Base-by-base conservation (phyloP, 2,797 vertebrate species). In the Cuniculus paca region DNA sequence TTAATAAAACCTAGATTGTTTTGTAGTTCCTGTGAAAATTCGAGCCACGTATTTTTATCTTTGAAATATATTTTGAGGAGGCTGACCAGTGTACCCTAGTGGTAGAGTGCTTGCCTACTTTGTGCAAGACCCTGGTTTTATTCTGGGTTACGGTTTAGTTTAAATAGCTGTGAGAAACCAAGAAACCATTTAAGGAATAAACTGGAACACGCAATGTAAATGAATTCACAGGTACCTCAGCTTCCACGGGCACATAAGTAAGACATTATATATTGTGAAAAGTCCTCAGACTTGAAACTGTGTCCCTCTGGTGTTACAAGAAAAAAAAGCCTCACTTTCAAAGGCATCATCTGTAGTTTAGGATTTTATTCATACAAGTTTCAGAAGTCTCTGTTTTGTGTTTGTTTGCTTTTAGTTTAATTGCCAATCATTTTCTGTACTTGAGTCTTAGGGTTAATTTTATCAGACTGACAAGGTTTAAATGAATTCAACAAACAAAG, bases 1-100 rank as follows among this genome's bases (percentile, higher is more conserved):
- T 22, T 54, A 86, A 78, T 70, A 48, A 88, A 97, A 92, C 24
- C 52, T 86, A 84, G 70, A 80, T 87, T n/a, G 82, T 88, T 93
- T 65, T 90, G 74, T 61, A 14, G 79, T 80, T 83, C 16, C 70
- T 96, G 92, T 95, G 65, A 94, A 95, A 95, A 96, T 63, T 65
- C 63, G 91, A 88, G 68, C 79, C 48, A 63, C 22, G 31, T 54
- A 28, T 86, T 95, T 95, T 82, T 82, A 31, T 75, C 50, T 91
- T 93, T 24, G 75, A 39, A 90, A 81, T 36, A 34, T 60, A 77
- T 81, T 88, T 83, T 85, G 54, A 54, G 42, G 74, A 68, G 58
- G 68, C 22, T 48, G 19, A 36, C 8, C 8, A 36, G 50, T 94
- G 13, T 63, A 83, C 48, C 39, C 83, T 48, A 65, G 79, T 39